phyloP scores from a whole-genome alignment of 2,888 invertebrate genomes.

The Habroteleia sp. region DNA sequence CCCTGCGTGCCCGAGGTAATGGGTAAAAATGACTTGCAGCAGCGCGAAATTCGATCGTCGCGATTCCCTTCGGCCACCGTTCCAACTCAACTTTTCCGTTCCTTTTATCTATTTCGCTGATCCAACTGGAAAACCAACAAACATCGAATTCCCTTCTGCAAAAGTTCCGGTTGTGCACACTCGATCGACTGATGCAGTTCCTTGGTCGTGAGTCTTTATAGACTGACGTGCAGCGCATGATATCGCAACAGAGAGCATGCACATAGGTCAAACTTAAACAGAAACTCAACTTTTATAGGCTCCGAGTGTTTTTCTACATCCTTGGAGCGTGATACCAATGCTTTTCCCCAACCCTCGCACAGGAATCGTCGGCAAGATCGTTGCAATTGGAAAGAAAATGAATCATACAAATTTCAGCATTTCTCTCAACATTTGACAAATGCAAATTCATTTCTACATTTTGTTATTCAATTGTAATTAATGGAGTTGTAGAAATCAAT shows the following conservation, averaged over 20 bases:
- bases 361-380: conserved; percentile 14
- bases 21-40: conserved; percentile 9
- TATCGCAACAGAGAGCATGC: conserved; percentile 54
- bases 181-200: conserved; percentile 56
- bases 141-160: conserved; percentile 50
- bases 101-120: conserved; percentile 33
- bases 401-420: too few species aligned
- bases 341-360: conserved; percentile 20
- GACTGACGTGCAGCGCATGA: conserved; percentile 60
- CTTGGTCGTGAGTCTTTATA: conserved; percentile 59
- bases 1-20: neutral
- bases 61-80: too few species aligned
- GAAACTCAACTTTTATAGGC: conserved; percentile 60
- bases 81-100: conserved; percentile 27
- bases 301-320: conserved; percentile 56
- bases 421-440: too few species aligned
- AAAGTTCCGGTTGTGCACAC: conserved; percentile 54
- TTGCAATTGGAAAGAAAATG: too few species aligned
- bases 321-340: conserved; percentile 55
- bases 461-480: too few species aligned
- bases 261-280: conserved; percentile 59
- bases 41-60: conserved; percentile 15
- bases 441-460: too few species aligned
- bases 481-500: too few species aligned
- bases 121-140: conserved; percentile 46